phyloP scores from a whole-genome alignment of 1,140 invertebrate species.

The Mercenaria mercenaria region DNA sequence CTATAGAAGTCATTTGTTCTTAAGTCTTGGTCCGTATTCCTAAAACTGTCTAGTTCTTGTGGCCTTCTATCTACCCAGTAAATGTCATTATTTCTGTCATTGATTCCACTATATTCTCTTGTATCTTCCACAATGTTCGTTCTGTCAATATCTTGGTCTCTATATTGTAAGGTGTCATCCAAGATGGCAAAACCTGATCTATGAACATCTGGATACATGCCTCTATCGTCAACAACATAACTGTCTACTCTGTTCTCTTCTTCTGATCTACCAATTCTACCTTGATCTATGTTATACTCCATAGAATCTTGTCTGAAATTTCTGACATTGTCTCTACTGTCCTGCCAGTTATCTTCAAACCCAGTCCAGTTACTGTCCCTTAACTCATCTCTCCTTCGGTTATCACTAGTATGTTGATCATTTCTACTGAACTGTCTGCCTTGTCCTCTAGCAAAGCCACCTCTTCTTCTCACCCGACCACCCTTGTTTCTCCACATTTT shows the following conservation, averaged over 20 bases:
- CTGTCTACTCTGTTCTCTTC: background rate
- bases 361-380: background rate
- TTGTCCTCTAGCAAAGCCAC: background rate
- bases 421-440: background rate
- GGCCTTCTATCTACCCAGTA: background rate
- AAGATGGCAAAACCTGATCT: background rate
- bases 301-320: background rate
- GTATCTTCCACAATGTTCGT: background rate
- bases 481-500: slow-evolving; percentile 3
- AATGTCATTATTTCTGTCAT: background rate
- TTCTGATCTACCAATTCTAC: background rate
- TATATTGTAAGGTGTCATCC: background rate
- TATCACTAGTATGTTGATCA: background rate
- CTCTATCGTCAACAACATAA: background rate
- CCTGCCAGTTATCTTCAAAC: background rate
- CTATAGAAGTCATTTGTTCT: background rate
- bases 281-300: background rate
- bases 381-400: background rate
- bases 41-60: background rate
- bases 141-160: background rate
- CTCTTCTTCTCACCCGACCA: background rate
- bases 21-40: background rate
- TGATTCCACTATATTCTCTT: background rate
- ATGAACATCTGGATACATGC: background rate
- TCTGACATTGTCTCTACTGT: background rate